Evolutionary conservation across 2,797 vertebrate genomes (phyloP).

Genomic region (Mus minutoides): DNA sequence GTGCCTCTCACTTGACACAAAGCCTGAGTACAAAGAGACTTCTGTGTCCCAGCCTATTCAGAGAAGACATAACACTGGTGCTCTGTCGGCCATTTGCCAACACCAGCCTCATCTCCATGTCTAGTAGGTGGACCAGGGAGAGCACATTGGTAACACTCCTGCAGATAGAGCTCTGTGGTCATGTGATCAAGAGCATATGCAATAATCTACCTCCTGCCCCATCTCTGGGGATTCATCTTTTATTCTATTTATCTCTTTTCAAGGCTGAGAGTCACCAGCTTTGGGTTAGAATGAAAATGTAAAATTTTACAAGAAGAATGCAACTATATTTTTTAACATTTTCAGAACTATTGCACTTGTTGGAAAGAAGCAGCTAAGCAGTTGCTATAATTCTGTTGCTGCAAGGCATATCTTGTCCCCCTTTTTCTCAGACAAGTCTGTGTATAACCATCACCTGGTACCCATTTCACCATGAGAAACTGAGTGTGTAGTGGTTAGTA

Average conservation of each 20-base stretch:
- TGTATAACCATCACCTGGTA: fast-evolving
- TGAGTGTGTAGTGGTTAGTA: background rate
- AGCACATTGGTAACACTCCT: background rate
- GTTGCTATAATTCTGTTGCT: background rate
- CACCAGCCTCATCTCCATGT: background rate
- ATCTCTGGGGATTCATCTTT: background rate
- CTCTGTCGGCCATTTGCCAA: background rate
- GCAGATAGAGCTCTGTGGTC: background rate
- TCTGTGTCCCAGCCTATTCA: background rate
- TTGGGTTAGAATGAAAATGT: background rate
- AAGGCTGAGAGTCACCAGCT: background rate
- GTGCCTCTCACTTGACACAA: background rate
- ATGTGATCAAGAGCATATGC: fast-evolving
- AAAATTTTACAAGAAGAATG: background rate
- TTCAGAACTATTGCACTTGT: background rate
- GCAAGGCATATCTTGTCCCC: background rate
- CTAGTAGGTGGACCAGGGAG: background rate
- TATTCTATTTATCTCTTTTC: background rate
- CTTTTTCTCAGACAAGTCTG: background rate
- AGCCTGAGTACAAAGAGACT: background rate
- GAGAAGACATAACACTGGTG: background rate
- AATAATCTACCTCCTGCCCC: background rate
- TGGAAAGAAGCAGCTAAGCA: background rate
- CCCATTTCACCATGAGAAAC: too few relatives aligned
- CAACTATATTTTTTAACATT: background rate